phyloP scores from a whole-genome alignment of 2,888 invertebrate species.

The Palloptera scutellata region DNA sequence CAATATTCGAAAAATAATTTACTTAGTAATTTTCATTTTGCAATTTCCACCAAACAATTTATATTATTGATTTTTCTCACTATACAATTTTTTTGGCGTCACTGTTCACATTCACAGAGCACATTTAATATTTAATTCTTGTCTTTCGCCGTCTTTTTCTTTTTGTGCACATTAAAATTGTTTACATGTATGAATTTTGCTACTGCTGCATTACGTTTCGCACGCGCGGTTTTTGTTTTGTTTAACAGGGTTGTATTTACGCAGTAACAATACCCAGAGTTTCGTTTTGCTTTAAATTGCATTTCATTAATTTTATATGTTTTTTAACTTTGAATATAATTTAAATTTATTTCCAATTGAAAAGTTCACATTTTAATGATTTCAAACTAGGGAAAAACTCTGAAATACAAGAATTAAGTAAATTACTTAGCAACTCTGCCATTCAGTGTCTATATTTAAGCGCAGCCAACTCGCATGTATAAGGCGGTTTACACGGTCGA shows the following conservation, averaged over 20 bases:
- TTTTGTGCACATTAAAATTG: slow-evolving; percentile 31
- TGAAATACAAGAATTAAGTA: too few relatives aligned
- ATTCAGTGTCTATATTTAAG: too few relatives aligned
- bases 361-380: too few relatives aligned
- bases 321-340: too few relatives aligned
- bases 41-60: slow-evolving; percentile 5
- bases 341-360: too few relatives aligned
- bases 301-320: too few relatives aligned
- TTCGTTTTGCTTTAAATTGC: too few relatives aligned
- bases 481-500: too few relatives aligned
- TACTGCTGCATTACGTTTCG: slow-evolving; percentile 13
- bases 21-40: background rate
- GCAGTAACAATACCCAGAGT: background rate
- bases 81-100: slow-evolving; percentile 4
- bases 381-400: too few relatives aligned
- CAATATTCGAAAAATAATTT: slow-evolving; percentile 1
- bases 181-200: slow-evolving; percentile 28
- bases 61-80: slow-evolving; percentile 28
- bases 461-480: too few relatives aligned
- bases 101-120: slow-evolving; percentile 20
- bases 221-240: slow-evolving; percentile 16
- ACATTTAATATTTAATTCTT: slow-evolving; percentile 29
- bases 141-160: slow-evolving; percentile 11
- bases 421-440: too few relatives aligned
- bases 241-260: slow-evolving; percentile 11